Percentiles rank a stretch among this genome's conserved stretches.
Conservation (phyloP, 2,113 vertebrate genomes). For the Epinephelus fuscoguttatus region DNA sequence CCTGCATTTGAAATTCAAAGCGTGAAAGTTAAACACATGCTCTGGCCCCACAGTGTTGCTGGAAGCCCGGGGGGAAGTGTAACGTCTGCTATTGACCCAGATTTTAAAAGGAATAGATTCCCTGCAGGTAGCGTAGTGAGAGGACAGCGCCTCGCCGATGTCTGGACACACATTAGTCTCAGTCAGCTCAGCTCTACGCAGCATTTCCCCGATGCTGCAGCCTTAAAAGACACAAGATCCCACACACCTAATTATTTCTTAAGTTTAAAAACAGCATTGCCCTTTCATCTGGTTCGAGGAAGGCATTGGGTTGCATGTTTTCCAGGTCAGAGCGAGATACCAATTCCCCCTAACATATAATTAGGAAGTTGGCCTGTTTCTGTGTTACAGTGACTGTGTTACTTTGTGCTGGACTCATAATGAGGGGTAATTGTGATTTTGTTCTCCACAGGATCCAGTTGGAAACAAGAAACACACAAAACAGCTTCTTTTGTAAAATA, state of each 20-base stretch:
- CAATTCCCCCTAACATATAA: background rate
- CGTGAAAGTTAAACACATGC: constrained; percentile 75
- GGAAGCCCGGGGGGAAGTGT: constrained; percentile 55
- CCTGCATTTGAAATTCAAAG: constrained; percentile 75
- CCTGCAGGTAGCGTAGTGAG: constrained; percentile 68
- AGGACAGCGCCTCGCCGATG: constrained; percentile 59
- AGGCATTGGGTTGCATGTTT: constrained; percentile 13
- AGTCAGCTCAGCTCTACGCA: constrained; percentile 40
- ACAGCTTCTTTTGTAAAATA: constrained; percentile 89
- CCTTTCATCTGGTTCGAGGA: constrained; percentile 6
- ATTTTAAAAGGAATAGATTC: constrained; percentile 75
- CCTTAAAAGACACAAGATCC: constrained; percentile 14
- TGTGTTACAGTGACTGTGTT: constrained; percentile 1
- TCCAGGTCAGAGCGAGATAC: background rate
- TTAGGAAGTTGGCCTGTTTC: background rate
- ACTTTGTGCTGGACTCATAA: constrained; percentile 13
- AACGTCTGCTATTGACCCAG: constrained; percentile 81
- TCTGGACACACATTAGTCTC: constrained; percentile 72
- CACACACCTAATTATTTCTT: constrained; percentile 23
- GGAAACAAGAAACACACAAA: constrained; percentile 87
- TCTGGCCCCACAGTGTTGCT: constrained; percentile 61
- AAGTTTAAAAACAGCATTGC: background rate
- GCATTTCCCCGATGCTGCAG: constrained; percentile 26
- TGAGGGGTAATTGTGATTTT: constrained; percentile 70
- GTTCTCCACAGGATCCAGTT: constrained; percentile 89